A percentile compares a stretch with the other conserved stretches of the same genome.
Evolutionary conservation across 1,140 invertebrate species (phyloP).

Genomic region (Neotoxoptera formosana): DNA sequence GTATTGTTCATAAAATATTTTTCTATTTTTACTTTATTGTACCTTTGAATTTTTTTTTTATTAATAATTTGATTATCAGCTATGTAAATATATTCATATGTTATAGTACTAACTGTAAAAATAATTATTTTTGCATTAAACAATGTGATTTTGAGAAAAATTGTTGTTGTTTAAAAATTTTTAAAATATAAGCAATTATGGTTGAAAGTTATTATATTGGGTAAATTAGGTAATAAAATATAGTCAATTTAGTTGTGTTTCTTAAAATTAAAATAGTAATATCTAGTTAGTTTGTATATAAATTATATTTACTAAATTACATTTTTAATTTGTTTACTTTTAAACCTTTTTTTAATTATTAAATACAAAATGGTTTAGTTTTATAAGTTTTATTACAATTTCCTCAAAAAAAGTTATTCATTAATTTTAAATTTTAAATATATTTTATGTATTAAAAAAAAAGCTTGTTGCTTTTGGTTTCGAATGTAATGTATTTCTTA

Average conservation of each 20-base stretch:
- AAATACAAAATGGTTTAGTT: neutral
- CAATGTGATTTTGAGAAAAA: too few relatives aligned
- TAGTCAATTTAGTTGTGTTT: neutral
- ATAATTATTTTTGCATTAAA: neutral
- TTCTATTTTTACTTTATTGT: neutral
- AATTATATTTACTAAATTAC: neutral
- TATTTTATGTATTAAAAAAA: neutral
- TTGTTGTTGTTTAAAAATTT: neutral
- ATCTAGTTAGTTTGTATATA: neutral
- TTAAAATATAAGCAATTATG: neutral
- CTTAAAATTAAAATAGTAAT: neutral
- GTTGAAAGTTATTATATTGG: neutral
- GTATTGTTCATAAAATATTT: slow-evolving; percentile 15
- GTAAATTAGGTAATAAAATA: neutral
- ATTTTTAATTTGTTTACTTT: neutral
- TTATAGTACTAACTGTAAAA: neutral
- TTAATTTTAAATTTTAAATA: neutral
- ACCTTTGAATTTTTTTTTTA: neutral
- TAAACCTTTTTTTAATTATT: neutral
- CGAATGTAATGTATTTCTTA: slow-evolving; percentile 35
- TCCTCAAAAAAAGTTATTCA: too few relatives aligned
- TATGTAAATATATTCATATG: neutral
- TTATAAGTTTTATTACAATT: neutral
- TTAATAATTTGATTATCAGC: neutral
- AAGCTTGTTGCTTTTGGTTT: neutral